Evolutionary conservation across 2,797 vertebrate species (phyloP).

Genomic region (Manis javanica): DNA sequence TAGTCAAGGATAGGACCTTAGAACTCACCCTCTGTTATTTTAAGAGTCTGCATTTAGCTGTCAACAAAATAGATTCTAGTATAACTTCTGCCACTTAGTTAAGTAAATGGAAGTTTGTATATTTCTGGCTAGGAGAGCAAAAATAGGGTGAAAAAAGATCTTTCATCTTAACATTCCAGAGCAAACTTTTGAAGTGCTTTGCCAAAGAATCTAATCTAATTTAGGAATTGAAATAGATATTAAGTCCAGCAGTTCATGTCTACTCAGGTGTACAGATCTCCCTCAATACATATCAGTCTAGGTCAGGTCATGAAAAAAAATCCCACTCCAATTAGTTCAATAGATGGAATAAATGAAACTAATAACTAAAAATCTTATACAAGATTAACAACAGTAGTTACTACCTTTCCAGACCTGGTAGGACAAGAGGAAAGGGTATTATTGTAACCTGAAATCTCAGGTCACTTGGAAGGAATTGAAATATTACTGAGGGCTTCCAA

Average conservation of each 20-base stretch:
- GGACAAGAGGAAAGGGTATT: accelerated
- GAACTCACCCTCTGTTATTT: background rate
- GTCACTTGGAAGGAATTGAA: background rate
- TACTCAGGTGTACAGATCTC: background rate
- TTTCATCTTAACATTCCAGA: background rate
- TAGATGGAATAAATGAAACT: background rate
- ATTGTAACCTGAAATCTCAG: background rate
- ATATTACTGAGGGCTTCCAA: background rate
- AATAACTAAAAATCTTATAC: background rate
- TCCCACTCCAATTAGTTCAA: background rate
- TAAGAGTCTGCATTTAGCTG: background rate
- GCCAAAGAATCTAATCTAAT: background rate
- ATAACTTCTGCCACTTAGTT: background rate
- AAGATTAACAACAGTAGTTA: background rate
- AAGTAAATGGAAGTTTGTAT: background rate
- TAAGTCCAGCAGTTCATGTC: background rate
- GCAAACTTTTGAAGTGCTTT: background rate
- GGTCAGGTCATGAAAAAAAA: background rate
- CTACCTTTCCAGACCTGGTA: background rate
- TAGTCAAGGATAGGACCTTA: background rate
- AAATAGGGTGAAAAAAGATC: background rate
- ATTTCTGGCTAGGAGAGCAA: background rate
- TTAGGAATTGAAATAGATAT: background rate
- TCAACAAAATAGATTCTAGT: background rate
- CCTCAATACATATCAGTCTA: background rate